Evolutionary conservation across 2,888 invertebrate species (phyloP), one percentile per base, ranked within the genome.

Genomic region (Teleiodes luculella): DNA sequence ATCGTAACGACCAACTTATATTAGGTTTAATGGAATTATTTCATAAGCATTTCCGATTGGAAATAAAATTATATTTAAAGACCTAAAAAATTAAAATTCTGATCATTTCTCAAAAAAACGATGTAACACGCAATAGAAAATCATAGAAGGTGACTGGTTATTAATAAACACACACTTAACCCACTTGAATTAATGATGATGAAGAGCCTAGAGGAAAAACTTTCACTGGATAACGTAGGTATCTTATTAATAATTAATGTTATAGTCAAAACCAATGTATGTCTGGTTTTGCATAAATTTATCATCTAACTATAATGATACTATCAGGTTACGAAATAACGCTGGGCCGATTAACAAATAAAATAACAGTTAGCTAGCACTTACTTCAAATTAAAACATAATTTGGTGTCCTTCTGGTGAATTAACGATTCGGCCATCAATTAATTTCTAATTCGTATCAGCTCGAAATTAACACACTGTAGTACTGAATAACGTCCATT

Each of bases 381-480:
- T 72, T 62, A 74, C 71, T 66, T 58, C 60, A 59, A 67, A 68
- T 66, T 67, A 67, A 72, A 80, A 76, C 57, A 71, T 62, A 66
- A 76, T 78, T 24, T 83, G 86, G 85, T 83, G 83, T 82, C 65
- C 73, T 78, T 72, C 67, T 81, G 85, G 86, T 84, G 76, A 78
- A 81, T 80, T 83, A 85, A 84, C 80, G 74, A 67, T 72, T 76
- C 82, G 81, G 81, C 78, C 81, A 76, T 73, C 63, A 56, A 74
- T 68, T 76, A 80, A 74, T 75, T 64, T 18, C 39, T 59, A 62
- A 67, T 65, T 67, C 77, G 72, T 78, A 78, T 79, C 74, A 80
- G 76, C 78, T 80, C 80, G 65, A 80, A 80, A 84, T 88, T 87
- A 88, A 87, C 86, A 83, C 67, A 66, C 69, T 64, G 81, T 86